Base-by-base conservation (phyloP, 2,113 vertebrate genomes). In the Myrmophylax atrothorax region DNA sequence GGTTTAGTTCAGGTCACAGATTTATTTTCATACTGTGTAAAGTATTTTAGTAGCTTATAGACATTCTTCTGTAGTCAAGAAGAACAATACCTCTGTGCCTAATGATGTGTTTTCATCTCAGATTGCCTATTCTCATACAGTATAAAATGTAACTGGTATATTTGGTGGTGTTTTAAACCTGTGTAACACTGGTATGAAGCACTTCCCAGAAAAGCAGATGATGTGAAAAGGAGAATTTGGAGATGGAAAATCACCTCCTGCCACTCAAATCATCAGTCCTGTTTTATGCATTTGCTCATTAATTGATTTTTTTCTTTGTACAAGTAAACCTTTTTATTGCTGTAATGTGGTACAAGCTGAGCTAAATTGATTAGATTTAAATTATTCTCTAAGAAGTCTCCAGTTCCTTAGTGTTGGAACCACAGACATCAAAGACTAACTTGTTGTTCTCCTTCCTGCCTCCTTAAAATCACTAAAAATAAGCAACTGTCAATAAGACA, bases 401-500 rank as follows among this genome's bases (percentile, higher is more conserved):
- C 40, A 91, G n/a, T 67, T 81, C 69, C 73, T 94, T 74, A 44
- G 62, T 76, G 67, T 76, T 94, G 16, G 80, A 79, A 74, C 52
- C 94, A 88, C 95, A 96, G 76, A 93, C 87, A 94, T 95, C 89
- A 94, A 96, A 95, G 87, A 85, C 80, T 92, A 81, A 73, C 84
- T 67, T 94, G 38, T 91, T 46, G 25, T 58, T 90, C 87, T 94
- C 82, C 74, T 96, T 88, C 78, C 80, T 93, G 66, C 42, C 67
- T 92, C 87, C 96, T 96, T 96, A 94, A 89, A 84, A 85, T 94
- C 89, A 66, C 96, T 97, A 96, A 98, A 97, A 98, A 98, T 97
- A 98, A 97, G 81, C 62, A 64, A 80, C 72, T 76, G 58, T 98
- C 97, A 94, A 97, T 97, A 96, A 83, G 67, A 84, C 72, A 70